Percentiles rank a stretch among this genome's conserved stretches.
These are phyloP conservation scores for Patella caerulea DNA, from an alignment of 2,888 invertebrate species.

Conservation along the genomic window DNA sequence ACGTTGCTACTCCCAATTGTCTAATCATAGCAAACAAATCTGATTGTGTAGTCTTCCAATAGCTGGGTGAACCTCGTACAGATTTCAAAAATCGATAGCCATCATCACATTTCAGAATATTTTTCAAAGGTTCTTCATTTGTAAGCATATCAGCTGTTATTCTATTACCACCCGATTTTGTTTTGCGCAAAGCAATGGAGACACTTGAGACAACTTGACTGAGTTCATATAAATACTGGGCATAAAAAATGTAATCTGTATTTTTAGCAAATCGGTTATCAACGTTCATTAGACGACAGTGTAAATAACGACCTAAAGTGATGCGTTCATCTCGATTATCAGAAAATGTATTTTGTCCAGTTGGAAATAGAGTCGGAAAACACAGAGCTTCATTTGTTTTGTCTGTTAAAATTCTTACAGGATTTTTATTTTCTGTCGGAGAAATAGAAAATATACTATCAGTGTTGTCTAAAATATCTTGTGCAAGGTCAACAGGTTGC, in stretches of 20 bases:
- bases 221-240: constrained; percentile 30
- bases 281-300: constrained; percentile 18
- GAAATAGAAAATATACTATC: constrained; percentile 30
- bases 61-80: constrained; percentile 16
- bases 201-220: constrained; percentile 16
- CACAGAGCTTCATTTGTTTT: constrained; percentile 23
- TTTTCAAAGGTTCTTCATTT: constrained; percentile 14
- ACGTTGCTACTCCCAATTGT: constrained; percentile 32
- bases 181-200: constrained; percentile 19
- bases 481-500: too few species aligned
- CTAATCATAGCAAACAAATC: constrained; percentile 42
- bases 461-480: constrained; percentile 16
- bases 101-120: constrained; percentile 19
- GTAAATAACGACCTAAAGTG: constrained; percentile 20
- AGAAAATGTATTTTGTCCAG: constrained; percentile 18
- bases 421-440: constrained; percentile 30
- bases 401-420: constrained; percentile 22
- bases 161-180: neutral
- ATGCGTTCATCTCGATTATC: constrained; percentile 14
- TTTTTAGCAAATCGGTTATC: constrained; percentile 28
- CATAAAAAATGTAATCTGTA: constrained; percentile 26
- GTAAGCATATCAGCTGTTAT: constrained; percentile 21
- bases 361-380: constrained; percentile 31
- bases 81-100: constrained; percentile 29
- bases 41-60: constrained; percentile 17